Evolutionary conservation across 2,113 vertebrate genomes (phyloP).

Genomic region (Amia ocellicauda): DNA sequence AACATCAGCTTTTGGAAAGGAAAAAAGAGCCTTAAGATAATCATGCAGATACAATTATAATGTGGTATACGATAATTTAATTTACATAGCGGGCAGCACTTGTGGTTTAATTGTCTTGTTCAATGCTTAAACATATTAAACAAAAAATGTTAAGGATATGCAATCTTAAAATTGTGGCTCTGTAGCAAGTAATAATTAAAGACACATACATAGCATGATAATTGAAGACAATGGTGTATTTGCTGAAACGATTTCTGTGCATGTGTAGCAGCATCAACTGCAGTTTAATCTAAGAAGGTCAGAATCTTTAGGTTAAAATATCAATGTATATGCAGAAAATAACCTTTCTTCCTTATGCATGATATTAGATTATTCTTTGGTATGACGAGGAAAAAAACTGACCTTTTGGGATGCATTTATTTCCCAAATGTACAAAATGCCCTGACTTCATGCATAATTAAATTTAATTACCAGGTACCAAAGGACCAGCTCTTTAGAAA

Average conservation of each 20-base stretch:
- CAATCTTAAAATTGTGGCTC: too few relatives aligned
- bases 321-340: conserved; percentile 60
- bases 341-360: conserved; percentile 63
- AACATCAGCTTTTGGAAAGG: too few relatives aligned
- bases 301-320: conserved; percentile 56
- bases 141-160: too few relatives aligned
- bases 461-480: conserved; percentile 50
- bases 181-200: too few relatives aligned
- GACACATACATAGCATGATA: too few relatives aligned
- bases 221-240: background rate
- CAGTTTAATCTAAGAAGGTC: conserved; percentile 56
- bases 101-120: too few relatives aligned
- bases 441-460: conserved; percentile 56
- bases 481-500: conserved; percentile 42
- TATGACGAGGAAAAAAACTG: conserved; percentile 33
- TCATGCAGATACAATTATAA: too few relatives aligned
- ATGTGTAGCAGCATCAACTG: background rate
- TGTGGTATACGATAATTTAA: too few relatives aligned
- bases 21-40: too few relatives aligned
- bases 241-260: conserved; percentile 21
- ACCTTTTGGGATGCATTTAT: conserved; percentile 19
- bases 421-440: conserved; percentile 42
- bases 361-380: conserved; percentile 66
- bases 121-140: too few relatives aligned
- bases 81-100: too few relatives aligned